Conservation (phyloP, 2,888 invertebrate species). For the Eubasilissa splendida region DNA sequence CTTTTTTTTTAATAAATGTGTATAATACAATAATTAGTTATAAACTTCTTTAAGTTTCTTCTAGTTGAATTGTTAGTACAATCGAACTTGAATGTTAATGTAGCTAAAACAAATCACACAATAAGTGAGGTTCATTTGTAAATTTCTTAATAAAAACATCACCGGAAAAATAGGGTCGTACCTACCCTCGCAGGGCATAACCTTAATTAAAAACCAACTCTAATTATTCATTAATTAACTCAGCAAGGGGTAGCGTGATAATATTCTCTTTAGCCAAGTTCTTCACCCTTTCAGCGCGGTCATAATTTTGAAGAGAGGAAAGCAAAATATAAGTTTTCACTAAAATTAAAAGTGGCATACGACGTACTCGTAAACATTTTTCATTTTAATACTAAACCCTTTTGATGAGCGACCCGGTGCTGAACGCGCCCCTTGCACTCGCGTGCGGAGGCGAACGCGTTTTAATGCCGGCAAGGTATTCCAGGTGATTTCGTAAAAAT, state of each 20-base stretch:
- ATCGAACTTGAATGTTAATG: no score
- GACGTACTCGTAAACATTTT: not conserved
- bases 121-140: not conserved
- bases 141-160: constrained; percentile 34
- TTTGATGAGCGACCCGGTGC: not conserved
- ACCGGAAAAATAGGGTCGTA: constrained; percentile 1
- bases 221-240: constrained; percentile 38
- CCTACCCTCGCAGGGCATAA: constrained; percentile 9
- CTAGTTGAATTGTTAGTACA: no score
- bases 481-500: not conserved
- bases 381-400: not conserved
- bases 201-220: constrained; percentile 31
- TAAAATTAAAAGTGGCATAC: not conserved
- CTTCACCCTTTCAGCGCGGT: constrained; percentile 22
- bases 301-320: not conserved
- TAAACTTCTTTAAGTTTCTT: no score
- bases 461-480: not conserved
- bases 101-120: constrained; percentile 2
- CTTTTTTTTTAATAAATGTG: no score
- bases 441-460: not conserved
- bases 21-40: no score
- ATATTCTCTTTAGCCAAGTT: constrained; percentile 27
- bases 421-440: not conserved
- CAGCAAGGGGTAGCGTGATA: constrained; percentile 15
- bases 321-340: not conserved